Percentiles rank a stretch among this genome's conserved stretches.
Evolutionary conservation across 2,113 vertebrate genomes (phyloP).

Genomic region (Heterochromis multidens): DNA sequence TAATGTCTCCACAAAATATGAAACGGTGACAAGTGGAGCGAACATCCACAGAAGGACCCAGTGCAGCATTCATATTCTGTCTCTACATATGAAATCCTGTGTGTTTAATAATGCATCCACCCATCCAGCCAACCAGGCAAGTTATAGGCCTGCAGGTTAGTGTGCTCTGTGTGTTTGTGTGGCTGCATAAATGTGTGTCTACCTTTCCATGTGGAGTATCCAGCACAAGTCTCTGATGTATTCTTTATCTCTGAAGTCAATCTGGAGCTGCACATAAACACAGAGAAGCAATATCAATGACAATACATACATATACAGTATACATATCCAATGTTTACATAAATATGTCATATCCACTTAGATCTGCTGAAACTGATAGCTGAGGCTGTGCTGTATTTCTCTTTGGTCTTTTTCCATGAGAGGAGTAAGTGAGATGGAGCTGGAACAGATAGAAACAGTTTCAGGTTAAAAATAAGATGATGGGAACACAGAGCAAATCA

Average conservation of each 20-base stretch:
- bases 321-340: conserved; percentile 64
- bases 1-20: background rate
- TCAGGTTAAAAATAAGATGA: conserved; percentile 30
- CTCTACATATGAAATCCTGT: conserved; percentile 63
- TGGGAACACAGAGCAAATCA: conserved; percentile 19
- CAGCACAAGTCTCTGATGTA: conserved; percentile 61
- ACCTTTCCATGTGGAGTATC: conserved; percentile 38
- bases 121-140: conserved; percentile 55
- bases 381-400: background rate
- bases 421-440: conserved; percentile 54
- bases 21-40: background rate
- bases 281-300: conserved; percentile 66
- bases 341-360: conserved; percentile 66
- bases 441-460: conserved; percentile 2
- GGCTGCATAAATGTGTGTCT: background rate
- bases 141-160: conserved; percentile 63
- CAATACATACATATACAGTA: conserved; percentile 56
- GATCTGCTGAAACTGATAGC: conserved; percentile 63
- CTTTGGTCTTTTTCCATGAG: conserved; percentile 53
- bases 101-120: conserved; percentile 73
- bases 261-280: conserved; percentile 61
- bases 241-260: conserved; percentile 59
- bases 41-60: conserved; percentile 23
- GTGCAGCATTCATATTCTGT: conserved; percentile 58
- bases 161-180: conserved; percentile 30